phyloP scores from a whole-genome alignment of 1,140 invertebrate species.

The Hylaeus anthracinus region DNA sequence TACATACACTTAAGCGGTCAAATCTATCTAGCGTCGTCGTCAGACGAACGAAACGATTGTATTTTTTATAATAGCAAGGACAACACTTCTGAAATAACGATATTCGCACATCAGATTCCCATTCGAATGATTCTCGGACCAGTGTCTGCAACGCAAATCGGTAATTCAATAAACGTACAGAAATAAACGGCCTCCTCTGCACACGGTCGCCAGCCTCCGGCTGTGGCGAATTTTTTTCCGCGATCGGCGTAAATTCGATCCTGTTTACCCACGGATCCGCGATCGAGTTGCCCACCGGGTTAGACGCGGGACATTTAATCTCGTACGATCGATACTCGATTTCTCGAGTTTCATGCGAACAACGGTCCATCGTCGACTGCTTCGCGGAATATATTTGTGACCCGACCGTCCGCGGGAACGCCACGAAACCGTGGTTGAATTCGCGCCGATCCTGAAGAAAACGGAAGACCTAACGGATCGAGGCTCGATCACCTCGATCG shows the following conservation, averaged over 20 bases:
- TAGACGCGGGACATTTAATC: slow-evolving; percentile 52
- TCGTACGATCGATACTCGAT: slow-evolving; percentile 38
- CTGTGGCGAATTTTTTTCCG: slow-evolving; percentile 32
- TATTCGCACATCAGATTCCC: neutral
- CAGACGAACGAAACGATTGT: too few relatives aligned
- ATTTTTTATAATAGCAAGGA: too few relatives aligned
- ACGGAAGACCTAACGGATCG: neutral
- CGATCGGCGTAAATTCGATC: slow-evolving; percentile 54
- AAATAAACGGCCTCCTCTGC: slow-evolving; percentile 20
- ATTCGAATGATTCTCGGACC: neutral
- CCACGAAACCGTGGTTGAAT: neutral
- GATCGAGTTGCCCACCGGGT: slow-evolving; percentile 32
- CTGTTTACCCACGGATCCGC: slow-evolving; percentile 51
- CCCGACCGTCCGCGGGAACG: slow-evolving; percentile 10
- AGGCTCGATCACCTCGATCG: neutral
- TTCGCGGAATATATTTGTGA: slow-evolving; percentile 32
- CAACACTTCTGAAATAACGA: too few relatives aligned
- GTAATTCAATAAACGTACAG: slow-evolving; percentile 35
- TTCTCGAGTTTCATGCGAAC: slow-evolving; percentile 52
- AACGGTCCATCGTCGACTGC: neutral
- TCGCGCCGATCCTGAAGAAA: neutral
- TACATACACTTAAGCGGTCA: too few relatives aligned
- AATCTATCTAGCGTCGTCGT: too few relatives aligned
- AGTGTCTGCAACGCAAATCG: neutral
- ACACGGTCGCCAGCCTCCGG: neutral